Percentiles rank a stretch among this genome's conserved stretches.
Evolutionary conservation across 2,797 vertebrate species (phyloP).

Genomic region (Apogon hyalosoma): DNA sequence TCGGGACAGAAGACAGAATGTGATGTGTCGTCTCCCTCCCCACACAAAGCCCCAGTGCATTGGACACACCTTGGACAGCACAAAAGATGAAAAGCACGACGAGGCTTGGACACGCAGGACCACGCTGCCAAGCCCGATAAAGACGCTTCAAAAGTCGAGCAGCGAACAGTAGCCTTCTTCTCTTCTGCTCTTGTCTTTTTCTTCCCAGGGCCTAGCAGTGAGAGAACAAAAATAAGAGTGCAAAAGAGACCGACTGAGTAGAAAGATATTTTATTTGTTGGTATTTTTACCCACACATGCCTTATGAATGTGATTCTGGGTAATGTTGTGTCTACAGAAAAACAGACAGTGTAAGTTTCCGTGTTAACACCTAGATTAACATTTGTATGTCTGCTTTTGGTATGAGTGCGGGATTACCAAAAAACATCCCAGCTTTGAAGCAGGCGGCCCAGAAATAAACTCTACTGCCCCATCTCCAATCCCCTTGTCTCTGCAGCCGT

Average conservation of each 20-base stretch:
- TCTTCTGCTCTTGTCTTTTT: conserved; percentile 66
- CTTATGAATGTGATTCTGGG: conserved; percentile 44
- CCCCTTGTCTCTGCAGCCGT: conserved; percentile 59
- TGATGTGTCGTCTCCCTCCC: conserved; percentile 83
- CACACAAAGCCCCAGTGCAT: conserved; percentile 85
- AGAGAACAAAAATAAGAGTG: conserved; percentile 28
- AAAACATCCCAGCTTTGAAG: conserved; percentile 71
- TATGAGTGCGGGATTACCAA: conserved; percentile 67
- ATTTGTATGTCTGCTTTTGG: conserved; percentile 64
- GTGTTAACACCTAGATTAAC: conserved; percentile 70
- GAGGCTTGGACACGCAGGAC: conserved; percentile 83
- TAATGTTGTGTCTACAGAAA: conserved; percentile 51
- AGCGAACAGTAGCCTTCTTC: conserved; percentile 78
- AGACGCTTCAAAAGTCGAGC: conserved; percentile 86
- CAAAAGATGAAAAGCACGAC: conserved; percentile 86
- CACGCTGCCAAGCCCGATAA: conserved; percentile 85
- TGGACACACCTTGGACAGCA: conserved; percentile 88
- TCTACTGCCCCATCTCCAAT: conserved; percentile 61
- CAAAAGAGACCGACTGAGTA: conserved; percentile 44
- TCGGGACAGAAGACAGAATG: conserved; percentile 86
- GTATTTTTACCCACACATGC: conserved; percentile 45
- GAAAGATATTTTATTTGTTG: conserved; percentile 58
- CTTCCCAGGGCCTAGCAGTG: conserved; percentile 70
- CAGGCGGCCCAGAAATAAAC: conserved; percentile 68
- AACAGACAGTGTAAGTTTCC: conserved; percentile 55